Conservation (phyloP, 92 coral and sea anemone genomes). For the Actinernus sp. region DNA sequence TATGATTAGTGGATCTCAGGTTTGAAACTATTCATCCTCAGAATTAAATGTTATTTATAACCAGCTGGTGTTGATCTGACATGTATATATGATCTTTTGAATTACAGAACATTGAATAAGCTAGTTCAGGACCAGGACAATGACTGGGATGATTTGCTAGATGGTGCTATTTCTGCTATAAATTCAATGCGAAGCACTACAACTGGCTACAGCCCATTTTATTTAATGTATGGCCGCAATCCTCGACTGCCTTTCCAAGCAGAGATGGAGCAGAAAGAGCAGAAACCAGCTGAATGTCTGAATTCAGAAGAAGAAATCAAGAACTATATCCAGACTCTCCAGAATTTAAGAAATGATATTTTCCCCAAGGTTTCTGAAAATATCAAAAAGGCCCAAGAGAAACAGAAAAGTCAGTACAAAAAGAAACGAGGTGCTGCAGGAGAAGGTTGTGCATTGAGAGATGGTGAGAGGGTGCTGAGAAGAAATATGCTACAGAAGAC, state of each 20-base stretch:
- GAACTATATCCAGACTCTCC: conserved; percentile 22
- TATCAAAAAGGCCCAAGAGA: conserved; percentile 62
- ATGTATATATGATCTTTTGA: too few species aligned
- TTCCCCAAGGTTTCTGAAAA: conserved; percentile 32
- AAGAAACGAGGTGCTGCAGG: conserved; percentile 36
- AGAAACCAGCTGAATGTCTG: neutral
- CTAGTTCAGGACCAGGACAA: conserved; percentile 21
- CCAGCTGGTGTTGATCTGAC: too few species aligned
- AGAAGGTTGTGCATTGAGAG: conserved; percentile 2
- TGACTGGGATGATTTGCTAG: conserved; percentile 65
- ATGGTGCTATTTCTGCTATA: conserved; percentile 62
- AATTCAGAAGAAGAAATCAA: conserved; percentile 2
- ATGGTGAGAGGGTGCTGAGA: conserved; percentile 29
- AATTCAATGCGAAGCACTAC: conserved; percentile 59
- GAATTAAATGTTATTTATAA: too few species aligned
- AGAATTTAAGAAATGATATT: conserved; percentile 22
- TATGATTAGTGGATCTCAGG: too few species aligned
- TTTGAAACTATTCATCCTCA: too few species aligned
- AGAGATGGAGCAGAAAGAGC: conserved; percentile 17
- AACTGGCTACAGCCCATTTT: conserved; percentile 69
- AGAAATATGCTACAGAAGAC: conserved; percentile 26
- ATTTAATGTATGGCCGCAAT: conserved; percentile 41
- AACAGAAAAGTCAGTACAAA: conserved; percentile 54
- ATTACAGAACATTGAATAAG: conserved; percentile 72
- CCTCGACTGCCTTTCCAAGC: conserved; percentile 63